Evolutionary conservation across 2,888 invertebrate species (phyloP).

Genomic region (Platerodrilus igneus): DNA sequence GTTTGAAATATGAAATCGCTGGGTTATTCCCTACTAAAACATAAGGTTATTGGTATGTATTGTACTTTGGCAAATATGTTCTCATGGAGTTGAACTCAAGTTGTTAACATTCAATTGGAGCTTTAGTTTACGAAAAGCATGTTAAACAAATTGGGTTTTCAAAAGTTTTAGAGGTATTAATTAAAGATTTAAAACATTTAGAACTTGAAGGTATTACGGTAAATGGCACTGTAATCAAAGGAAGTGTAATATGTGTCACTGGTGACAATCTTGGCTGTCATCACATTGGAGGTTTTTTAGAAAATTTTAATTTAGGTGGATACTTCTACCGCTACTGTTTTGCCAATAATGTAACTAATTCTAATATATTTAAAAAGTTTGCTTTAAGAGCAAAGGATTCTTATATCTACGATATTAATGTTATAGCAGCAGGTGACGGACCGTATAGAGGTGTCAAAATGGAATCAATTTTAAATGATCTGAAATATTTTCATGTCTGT

Average conservation of each 20-base stretch:
- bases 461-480: constrained; percentile 30
- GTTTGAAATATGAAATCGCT: constrained; percentile 37
- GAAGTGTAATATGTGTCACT: constrained; percentile 28
- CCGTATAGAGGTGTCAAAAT: constrained; percentile 29
- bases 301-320: constrained; percentile 26
- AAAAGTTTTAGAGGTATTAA: constrained; percentile 26
- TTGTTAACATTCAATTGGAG: constrained; percentile 32
- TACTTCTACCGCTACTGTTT: constrained; percentile 30
- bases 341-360: constrained; percentile 4
- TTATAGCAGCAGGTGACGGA: background rate
- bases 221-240: constrained; percentile 18
- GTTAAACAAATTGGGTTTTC: constrained; percentile 29
- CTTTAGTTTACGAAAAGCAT: constrained; percentile 30
- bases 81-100: constrained; percentile 26
- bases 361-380: background rate
- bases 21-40: constrained; percentile 32
- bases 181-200: constrained; percentile 29
- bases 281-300: constrained; percentile 29
- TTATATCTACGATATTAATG: constrained; percentile 8
- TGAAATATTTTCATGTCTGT: constrained; percentile 33
- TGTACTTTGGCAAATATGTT: constrained; percentile 32
- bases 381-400: constrained; percentile 4
- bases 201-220: constrained; percentile 27
- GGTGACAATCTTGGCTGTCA: constrained; percentile 28
- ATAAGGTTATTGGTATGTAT: constrained; percentile 35